These are phyloP conservation scores for Zhuqinia jingwanae DNA, from an alignment of 2,888 invertebrate genomes.

Conservation along the genomic window DNA sequence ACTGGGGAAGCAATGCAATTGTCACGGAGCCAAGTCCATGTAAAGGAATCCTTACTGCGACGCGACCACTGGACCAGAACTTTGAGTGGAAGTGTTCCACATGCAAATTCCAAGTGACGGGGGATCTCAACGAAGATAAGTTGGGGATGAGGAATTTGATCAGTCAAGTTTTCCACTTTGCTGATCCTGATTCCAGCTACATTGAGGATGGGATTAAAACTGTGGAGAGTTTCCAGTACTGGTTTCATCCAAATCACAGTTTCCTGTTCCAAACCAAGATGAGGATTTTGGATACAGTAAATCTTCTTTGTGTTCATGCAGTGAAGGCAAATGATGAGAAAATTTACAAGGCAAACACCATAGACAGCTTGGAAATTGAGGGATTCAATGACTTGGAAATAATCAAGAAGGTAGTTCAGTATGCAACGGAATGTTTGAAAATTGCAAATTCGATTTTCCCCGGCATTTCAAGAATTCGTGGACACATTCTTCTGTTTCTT, in stretches of 20 bases:
- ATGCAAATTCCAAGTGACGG: constrained; percentile 47
- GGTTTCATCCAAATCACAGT: constrained; percentile 49
- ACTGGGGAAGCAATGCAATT: constrained; percentile 44
- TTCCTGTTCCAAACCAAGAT: constrained; percentile 57
- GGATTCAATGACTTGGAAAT: not conserved
- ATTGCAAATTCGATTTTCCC: constrained; percentile 89
- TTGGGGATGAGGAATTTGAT: constrained; percentile 47
- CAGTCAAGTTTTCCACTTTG: constrained; percentile 47
- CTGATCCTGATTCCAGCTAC: constrained; percentile 47
- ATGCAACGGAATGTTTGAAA: constrained; percentile 86
- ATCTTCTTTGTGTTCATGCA: constrained; percentile 12
- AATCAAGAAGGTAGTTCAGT: constrained; percentile 82
- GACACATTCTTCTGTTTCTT: constrained; percentile 61
- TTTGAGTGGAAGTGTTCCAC: constrained; percentile 55
- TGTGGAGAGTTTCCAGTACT: constrained; percentile 52
- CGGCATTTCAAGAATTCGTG: constrained; percentile 89
- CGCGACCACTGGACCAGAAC: constrained; percentile 46
- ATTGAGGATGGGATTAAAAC: constrained; percentile 52
- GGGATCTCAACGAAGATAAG: constrained; percentile 57
- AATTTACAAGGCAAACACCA: not conserved
- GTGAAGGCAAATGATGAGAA: not conserved
- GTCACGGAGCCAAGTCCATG: constrained; percentile 42
- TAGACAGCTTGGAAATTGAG: constrained; percentile 3
- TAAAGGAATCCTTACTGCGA: constrained; percentile 4
- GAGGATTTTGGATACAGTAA: constrained; percentile 50